Evolutionary conservation across 2,888 invertebrate species (phyloP).

Genomic region (Drosophila pseudotalamancana): DNA sequence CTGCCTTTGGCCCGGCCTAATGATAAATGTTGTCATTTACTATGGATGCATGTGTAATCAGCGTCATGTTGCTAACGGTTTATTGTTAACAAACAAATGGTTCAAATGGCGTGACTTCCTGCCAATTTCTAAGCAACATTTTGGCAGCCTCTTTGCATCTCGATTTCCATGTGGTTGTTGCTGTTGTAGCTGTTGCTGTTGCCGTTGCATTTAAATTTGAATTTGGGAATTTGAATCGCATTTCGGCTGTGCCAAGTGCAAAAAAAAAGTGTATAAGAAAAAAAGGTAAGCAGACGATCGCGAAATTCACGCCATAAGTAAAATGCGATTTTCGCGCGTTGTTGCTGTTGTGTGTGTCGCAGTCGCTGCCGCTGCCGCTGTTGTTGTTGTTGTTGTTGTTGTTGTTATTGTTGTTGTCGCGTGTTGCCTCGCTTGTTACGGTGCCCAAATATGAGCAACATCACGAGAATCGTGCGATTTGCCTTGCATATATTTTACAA

Average conservation of each 20-base stretch:
- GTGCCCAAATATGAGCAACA: conserved; percentile 83
- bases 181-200: conserved; percentile 22
- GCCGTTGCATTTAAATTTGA: conserved; percentile 73
- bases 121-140: conserved; percentile 57
- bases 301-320: conserved; percentile 80
- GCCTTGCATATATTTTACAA: conserved; percentile 80
- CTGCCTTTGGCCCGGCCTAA: conserved; percentile 34
- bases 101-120: conserved; percentile 79
- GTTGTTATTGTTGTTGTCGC: conserved; percentile 59
- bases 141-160: conserved; percentile 30
- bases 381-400: not conserved
- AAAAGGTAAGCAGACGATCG: conserved; percentile 56
- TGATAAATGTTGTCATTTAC: conserved; percentile 64
- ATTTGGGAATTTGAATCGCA: conserved; percentile 77
- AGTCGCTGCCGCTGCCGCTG: conserved; percentile 26
- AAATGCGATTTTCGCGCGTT: conserved; percentile 77
- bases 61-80: conserved; percentile 72
- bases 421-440: conserved; percentile 77
- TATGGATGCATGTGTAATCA: conserved; percentile 57
- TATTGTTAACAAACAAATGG: conserved; percentile 71
- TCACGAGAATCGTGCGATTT: conserved; percentile 83
- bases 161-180: conserved; percentile 21
- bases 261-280: conserved; percentile 18
- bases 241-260: conserved; percentile 67
- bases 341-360: conserved; percentile 31